Evolutionary conservation across 92 coral and sea anemone genomes (phyloP).

Genomic region (Bergia puertoricense): DNA sequence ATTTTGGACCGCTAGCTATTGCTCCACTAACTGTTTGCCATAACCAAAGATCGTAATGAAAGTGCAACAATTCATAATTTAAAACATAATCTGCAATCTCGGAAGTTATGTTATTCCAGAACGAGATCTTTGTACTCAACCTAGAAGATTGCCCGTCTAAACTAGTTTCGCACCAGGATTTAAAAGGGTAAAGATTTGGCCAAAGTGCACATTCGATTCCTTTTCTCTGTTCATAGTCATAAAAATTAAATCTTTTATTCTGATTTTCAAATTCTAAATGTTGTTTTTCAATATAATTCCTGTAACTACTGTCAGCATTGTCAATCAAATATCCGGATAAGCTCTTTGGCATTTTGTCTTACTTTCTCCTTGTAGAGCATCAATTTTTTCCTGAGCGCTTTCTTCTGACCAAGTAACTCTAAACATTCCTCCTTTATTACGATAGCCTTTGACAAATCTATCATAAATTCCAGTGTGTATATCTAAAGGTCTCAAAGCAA

Average conservation of each 20-base stretch:
- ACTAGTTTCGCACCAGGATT: conserved; percentile 31
- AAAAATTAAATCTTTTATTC: conserved; percentile 25
- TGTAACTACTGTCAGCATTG: not conserved
- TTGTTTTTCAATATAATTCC: not conserved
- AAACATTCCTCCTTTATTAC: conserved; percentile 29
- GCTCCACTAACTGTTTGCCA: conserved; percentile 64
- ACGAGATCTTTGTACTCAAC: conserved; percentile 29
- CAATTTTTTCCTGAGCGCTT: not conserved
- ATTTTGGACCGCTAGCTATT: conserved; percentile 11
- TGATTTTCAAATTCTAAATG: not conserved
- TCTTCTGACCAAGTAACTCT: not conserved
- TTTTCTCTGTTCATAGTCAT: conserved; percentile 1
- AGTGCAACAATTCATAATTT: conserved; percentile 60
- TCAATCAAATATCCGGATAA: conserved; percentile 8
- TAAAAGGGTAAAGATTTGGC: conserved; percentile 22
- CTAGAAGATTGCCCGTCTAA: not conserved
- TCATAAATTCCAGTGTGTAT: conserved; percentile 32
- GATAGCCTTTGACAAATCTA: conserved; percentile 16
- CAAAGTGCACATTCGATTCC: conserved; percentile 37
- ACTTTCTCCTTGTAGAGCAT: not conserved
- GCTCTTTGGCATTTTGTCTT: conserved; percentile 5
- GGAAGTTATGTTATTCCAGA: not conserved
- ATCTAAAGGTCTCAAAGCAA: conserved; percentile 21
- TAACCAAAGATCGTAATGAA: conserved; percentile 61
- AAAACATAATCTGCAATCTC: conserved; percentile 44